phyloP scores from a whole-genome alignment of 1,140 invertebrate genomes.

The Pogonognathellus flavescens region DNA sequence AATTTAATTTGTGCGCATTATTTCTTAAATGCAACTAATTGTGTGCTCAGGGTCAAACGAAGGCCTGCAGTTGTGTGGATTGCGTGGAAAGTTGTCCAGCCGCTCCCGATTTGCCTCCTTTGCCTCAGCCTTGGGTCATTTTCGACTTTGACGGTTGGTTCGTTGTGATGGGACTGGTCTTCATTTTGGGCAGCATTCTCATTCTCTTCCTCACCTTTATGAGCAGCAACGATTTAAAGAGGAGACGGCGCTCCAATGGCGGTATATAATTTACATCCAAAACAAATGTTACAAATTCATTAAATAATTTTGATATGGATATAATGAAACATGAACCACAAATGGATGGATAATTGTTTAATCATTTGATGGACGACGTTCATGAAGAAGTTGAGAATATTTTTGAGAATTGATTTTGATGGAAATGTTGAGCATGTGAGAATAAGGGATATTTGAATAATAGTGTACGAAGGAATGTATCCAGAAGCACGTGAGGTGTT shows the following conservation, averaged over 20 bases:
- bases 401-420: constrained; percentile 17
- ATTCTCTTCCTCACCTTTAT: constrained; percentile 58
- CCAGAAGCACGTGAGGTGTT: constrained; percentile 47
- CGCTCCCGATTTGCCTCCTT: constrained; percentile 71
- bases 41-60: constrained; percentile 71
- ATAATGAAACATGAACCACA: too few species aligned
- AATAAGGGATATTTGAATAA: constrained; percentile 33
- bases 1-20: too few species aligned
- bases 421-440: constrained; percentile 37
- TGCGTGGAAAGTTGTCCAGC: constrained; percentile 78
- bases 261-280: constrained; percentile 2
- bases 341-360: too few species aligned
- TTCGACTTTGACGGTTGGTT: constrained; percentile 70
- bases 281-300: too few species aligned
- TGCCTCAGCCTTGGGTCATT: constrained; percentile 69
- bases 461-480: constrained; percentile 27
- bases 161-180: constrained; percentile 69
- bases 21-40: too few species aligned
- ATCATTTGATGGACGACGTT: not conserved
- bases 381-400: not conserved
- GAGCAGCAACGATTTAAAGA: constrained; percentile 18
- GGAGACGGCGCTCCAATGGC: constrained; percentile 2
- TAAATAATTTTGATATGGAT: too few species aligned
- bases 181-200: constrained; percentile 60
- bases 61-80: constrained; percentile 84